phyloP scores from a whole-genome alignment of 92 coral and sea anemone species.

The Phenganax marumi region DNA sequence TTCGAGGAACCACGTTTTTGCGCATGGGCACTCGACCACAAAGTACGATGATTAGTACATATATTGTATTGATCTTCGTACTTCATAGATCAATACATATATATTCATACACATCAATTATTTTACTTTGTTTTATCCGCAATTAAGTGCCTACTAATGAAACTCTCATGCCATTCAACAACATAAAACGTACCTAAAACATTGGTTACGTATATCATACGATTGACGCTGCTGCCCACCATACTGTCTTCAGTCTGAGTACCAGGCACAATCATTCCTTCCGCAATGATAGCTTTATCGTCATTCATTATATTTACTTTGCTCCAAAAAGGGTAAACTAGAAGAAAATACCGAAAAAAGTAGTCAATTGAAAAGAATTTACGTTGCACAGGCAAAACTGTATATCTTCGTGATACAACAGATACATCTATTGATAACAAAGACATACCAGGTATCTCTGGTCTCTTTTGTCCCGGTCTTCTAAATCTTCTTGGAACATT shows the following conservation, averaged over 20 bases:
- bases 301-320: background rate
- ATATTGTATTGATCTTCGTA: too few relatives aligned
- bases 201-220: background rate
- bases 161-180: background rate
- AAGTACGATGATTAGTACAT: too few relatives aligned
- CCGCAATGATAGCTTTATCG: background rate
- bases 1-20: too few relatives aligned
- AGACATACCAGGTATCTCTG: background rate
- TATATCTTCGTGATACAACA: background rate
- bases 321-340: conserved; percentile 30
- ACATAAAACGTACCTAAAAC: background rate
- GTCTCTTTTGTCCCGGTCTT: background rate
- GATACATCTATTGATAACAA: background rate
- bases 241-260: background rate
- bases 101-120: too few relatives aligned
- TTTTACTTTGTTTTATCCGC: too few relatives aligned
- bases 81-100: too few relatives aligned
- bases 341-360: background rate
- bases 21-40: too few relatives aligned
- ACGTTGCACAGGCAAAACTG: background rate
- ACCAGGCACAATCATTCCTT: conserved; percentile 23
- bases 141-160: too few relatives aligned
- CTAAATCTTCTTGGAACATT: background rate
- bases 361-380: background rate
- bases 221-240: background rate